Evolutionary conservation across 2,888 invertebrate genomes (phyloP).

Genomic region (Apeira syringaria): DNA sequence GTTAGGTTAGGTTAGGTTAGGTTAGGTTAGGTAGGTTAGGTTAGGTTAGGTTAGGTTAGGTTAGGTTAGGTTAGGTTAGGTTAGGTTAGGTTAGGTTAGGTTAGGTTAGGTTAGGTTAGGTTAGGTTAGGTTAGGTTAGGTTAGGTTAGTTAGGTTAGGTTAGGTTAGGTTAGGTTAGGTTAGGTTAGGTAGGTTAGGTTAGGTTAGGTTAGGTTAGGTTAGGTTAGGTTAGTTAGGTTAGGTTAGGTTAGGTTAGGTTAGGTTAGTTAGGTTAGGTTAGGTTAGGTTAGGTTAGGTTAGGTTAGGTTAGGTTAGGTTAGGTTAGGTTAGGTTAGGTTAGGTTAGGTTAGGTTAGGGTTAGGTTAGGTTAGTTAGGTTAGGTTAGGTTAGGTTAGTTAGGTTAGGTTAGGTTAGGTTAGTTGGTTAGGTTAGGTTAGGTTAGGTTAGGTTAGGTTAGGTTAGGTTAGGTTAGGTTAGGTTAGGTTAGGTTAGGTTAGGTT

Average conservation of each 20-base stretch:
- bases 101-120: conserved; percentile 13
- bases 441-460: conserved; percentile 5
- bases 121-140: conserved; percentile 16
- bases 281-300: conserved; percentile 28
- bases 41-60: no score
- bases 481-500: conserved; percentile 9
- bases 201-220: conserved; percentile 26
- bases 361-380: conserved; percentile 7
- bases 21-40: no score
- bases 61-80: conserved; percentile 19
- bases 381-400: conserved; percentile 6
- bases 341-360: no score
- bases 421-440: no score
- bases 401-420: background rate
- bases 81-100: conserved; percentile 18
- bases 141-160: conserved; percentile 21
- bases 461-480: conserved; percentile 4
- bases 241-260: conserved; percentile 28
- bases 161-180: conserved; percentile 14
- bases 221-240: conserved; percentile 21
- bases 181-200: no score
- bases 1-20: conserved; percentile 21
- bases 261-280: conserved; percentile 30
- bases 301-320: conserved; percentile 15
- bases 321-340: conserved; percentile 4